A percentile compares a stretch with the other conserved stretches of the same genome.
Conservation (phyloP, 2,797 vertebrate species). For the Parambassis ranga region DNA sequence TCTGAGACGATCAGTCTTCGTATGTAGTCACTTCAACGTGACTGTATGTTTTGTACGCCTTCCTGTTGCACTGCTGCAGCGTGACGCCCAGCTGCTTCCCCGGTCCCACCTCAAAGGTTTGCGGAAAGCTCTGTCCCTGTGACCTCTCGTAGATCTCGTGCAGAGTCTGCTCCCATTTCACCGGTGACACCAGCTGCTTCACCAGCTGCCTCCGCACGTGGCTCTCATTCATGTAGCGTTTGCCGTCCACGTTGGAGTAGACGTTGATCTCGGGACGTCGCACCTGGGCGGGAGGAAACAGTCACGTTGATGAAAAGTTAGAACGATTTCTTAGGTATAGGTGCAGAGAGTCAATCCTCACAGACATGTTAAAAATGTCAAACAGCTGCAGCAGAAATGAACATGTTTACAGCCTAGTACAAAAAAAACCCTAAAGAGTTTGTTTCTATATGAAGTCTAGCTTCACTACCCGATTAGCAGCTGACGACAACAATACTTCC, state of each 20-base stretch:
- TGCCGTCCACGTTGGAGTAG: constrained; percentile 88
- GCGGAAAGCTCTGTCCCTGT: constrained; percentile 85
- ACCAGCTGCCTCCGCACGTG: constrained; percentile 83
- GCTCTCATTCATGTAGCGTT: constrained; percentile 82
- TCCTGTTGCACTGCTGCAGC: constrained; percentile 89
- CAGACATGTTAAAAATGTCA: no score
- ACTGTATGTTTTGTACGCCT: constrained; percentile 85
- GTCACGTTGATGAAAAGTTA: no score
- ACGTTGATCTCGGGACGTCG: constrained; percentile 85
- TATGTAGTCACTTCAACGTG: constrained; percentile 72
- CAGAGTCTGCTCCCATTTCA: constrained; percentile 95
- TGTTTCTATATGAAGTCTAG: no score
- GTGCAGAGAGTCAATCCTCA: no score
- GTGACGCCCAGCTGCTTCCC: constrained; percentile 88
- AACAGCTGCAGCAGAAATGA: no score
- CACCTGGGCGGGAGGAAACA: constrained; percentile 61
- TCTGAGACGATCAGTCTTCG: constrained; percentile 30
- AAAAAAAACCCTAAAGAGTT: no score
- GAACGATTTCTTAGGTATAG: no score
- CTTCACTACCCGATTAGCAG: no score
- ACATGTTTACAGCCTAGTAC: no score
- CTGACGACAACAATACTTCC: no score
- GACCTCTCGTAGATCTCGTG: constrained; percentile 87
- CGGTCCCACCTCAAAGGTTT: constrained; percentile 90
- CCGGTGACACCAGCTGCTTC: constrained; percentile 89